phyloP scores from a whole-genome alignment of 2,888 invertebrate species.

The Epiblema foenella region DNA sequence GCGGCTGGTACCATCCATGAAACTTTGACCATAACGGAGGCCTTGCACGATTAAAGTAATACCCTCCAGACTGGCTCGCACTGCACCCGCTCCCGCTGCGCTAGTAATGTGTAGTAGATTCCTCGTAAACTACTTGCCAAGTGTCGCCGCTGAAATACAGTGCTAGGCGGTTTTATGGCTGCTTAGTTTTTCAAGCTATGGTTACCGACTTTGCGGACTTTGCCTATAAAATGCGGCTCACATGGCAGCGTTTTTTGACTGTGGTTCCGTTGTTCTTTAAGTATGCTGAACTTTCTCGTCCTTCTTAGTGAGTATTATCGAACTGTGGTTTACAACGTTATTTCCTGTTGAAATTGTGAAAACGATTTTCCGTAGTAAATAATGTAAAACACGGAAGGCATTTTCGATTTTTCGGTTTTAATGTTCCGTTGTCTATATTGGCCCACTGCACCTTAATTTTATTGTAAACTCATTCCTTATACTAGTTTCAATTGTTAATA shows the following conservation, averaged over 20 bases:
- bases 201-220: slow-evolving; percentile 14
- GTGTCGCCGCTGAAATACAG: slow-evolving; percentile 48
- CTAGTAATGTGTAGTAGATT: slow-evolving; percentile 62
- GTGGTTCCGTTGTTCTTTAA: slow-evolving; percentile 10
- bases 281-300: not conserved
- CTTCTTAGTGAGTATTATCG: not conserved
- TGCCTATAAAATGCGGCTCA: slow-evolving; percentile 27
- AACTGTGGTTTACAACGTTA: not conserved
- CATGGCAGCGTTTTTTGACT: slow-evolving; percentile 19
- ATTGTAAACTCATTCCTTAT: too few relatives aligned
- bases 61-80: slow-evolving; percentile 62
- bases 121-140: slow-evolving; percentile 60
- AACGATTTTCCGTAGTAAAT: too few relatives aligned
- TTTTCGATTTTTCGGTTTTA: too few relatives aligned
- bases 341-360: too few relatives aligned
- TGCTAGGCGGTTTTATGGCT: slow-evolving; percentile 34
- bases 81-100: slow-evolving; percentile 54
- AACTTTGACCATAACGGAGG: slow-evolving; percentile 72
- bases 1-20: slow-evolving; percentile 51
- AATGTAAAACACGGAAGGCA: too few relatives aligned
- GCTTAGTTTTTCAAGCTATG: slow-evolving; percentile 39
- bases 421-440: too few relatives aligned
- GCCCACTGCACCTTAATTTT: too few relatives aligned
- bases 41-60: slow-evolving; percentile 74
- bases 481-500: too few relatives aligned